Percentiles rank a stretch among this genome's conserved stretches.
These are phyloP conservation scores for Anser brachyrhynchus DNA, from an alignment of 2,113 vertebrate genomes.

Conservation along the genomic window DNA sequence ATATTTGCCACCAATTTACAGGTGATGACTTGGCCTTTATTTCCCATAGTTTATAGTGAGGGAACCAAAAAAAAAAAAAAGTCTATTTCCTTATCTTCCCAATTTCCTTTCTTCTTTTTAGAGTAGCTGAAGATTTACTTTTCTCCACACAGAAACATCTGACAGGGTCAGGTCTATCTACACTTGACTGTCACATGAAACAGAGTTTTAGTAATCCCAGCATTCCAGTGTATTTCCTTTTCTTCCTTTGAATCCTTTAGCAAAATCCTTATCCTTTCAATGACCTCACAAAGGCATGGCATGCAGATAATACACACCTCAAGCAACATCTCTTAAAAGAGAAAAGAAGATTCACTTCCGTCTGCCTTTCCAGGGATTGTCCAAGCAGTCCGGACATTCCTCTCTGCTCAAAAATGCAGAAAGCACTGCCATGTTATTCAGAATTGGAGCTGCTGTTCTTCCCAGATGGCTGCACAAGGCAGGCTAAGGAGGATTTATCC, in stretches of 20 bases:
- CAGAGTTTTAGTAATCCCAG: not conserved
- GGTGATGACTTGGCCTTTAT: not conserved
- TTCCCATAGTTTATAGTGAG: not conserved
- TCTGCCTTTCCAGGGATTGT: not conserved
- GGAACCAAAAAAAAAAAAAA: not conserved
- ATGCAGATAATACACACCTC: not conserved
- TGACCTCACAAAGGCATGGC: not conserved
- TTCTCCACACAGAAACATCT: not conserved
- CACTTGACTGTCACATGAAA: not conserved
- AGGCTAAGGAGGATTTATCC: not conserved
- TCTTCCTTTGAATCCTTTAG: not conserved
- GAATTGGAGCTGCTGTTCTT: not conserved
- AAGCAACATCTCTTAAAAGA: not conserved
- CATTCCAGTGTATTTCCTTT: not conserved
- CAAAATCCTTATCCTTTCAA: conserved; percentile 11
- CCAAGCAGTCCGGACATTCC: not conserved
- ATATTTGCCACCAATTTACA: not conserved
- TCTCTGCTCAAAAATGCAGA: not conserved
- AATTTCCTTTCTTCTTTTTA: not conserved
- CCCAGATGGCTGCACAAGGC: not conserved
- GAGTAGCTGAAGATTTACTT: not conserved
- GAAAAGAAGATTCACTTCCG: not conserved
- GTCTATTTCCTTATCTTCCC: not conserved
- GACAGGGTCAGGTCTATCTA: not conserved
- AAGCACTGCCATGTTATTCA: not conserved